Evolutionary conservation across 1,140 invertebrate species (phyloP).

Genomic region (Drosophila mayri): DNA sequence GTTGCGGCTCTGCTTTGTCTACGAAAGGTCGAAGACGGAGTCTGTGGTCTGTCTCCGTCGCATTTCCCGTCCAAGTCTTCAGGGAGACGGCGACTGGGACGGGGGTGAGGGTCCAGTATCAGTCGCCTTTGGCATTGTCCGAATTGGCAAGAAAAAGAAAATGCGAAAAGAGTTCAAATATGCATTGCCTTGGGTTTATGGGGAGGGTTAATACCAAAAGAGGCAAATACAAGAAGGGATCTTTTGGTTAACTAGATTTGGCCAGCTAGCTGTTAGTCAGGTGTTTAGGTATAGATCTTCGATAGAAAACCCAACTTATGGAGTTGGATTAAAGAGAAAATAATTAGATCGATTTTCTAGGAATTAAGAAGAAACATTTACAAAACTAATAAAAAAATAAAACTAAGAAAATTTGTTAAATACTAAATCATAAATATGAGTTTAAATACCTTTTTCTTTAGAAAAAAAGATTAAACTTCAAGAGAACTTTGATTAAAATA

Average conservation of each 20-base stretch:
- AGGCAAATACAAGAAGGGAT: slow-evolving; percentile 15
- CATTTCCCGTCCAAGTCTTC: slow-evolving; percentile 20
- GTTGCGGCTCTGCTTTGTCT: slow-evolving; percentile 79
- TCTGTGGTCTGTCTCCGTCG: slow-evolving; percentile 61
- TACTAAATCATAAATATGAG: not conserved
- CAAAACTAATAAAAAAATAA: not conserved
- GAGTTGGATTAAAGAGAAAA: not conserved
- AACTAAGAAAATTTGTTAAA: too few relatives aligned
- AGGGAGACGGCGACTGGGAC: not conserved
- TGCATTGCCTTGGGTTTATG: slow-evolving; percentile 37
- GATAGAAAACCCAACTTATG: not conserved
- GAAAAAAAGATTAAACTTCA: not conserved
- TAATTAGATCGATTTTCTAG: not conserved
- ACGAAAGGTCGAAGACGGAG: slow-evolving; percentile 80
- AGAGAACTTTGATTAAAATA: too few relatives aligned
- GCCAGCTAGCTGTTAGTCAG: not conserved
- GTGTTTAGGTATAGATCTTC: not conserved
- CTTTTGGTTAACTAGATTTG: slow-evolving; percentile 17
- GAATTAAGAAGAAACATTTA: not conserved
- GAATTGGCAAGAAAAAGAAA: slow-evolving; percentile 13
- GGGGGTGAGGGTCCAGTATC: not conserved
- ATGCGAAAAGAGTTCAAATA: slow-evolving; percentile 42
- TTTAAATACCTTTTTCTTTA: not conserved
- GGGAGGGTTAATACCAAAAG: not conserved
- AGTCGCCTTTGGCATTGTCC: slow-evolving; percentile 33